Evolutionary conservation across 2,113 vertebrate species (phyloP).

Genomic region (Oncorhynchus kisutch): DNA sequence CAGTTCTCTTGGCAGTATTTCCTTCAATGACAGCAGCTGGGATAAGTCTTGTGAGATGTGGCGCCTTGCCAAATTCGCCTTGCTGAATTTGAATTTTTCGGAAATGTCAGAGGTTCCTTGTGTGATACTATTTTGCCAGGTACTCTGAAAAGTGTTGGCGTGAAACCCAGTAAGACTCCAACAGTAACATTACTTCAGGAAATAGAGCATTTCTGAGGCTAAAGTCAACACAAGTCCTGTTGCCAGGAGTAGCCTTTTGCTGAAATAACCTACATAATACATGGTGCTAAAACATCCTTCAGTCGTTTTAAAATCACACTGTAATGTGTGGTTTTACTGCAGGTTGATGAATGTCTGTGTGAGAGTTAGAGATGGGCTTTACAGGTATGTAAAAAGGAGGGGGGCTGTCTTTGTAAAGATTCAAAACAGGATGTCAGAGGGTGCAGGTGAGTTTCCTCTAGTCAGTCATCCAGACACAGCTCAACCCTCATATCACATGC

Average conservation of each 20-base stretch:
- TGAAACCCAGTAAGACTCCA: background rate
- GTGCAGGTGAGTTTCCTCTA: background rate
- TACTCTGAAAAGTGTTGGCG: background rate
- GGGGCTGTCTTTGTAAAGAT: background rate
- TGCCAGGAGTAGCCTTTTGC: background rate
- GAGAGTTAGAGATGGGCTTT: background rate
- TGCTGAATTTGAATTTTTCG: background rate
- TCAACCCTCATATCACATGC: background rate
- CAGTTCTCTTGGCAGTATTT: background rate
- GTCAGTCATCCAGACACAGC: background rate
- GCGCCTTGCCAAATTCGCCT: background rate
- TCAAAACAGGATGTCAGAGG: background rate
- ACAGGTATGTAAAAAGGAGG: background rate
- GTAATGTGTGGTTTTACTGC: background rate
- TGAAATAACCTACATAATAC: background rate
- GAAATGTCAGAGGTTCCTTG: background rate
- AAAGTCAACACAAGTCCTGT: too few relatives aligned
- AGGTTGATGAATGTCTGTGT: background rate
- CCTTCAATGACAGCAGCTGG: background rate
- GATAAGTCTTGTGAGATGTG: background rate
- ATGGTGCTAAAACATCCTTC: background rate
- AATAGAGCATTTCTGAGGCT: background rate
- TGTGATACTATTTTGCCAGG: background rate
- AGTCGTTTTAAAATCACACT: background rate
- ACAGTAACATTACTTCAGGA: background rate